Evolutionary conservation across 1,140 invertebrate genomes (phyloP), one percentile per base, ranked within the genome.

Genomic region (Hesperophylax magnus): DNA sequence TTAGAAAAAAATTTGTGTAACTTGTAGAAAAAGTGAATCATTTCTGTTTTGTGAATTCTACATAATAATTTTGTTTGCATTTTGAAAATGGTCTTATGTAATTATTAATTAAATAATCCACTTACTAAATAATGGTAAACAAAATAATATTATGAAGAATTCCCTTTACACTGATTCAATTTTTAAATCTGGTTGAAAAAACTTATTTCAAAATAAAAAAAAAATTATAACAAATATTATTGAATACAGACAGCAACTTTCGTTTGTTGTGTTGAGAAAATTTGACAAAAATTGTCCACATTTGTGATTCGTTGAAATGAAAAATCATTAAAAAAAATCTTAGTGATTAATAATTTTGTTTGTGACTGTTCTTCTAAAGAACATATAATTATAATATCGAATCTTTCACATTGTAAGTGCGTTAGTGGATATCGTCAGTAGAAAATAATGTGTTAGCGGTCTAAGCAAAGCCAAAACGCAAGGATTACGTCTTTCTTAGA

Each of bases 401-500:
- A 75, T 54, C 27, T 14, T 75, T 75, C 24, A 75, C 53, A 31
- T 74, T 58, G 52, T 56, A 54, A 54, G 71, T 24, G 54, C 71
- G 71, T 75, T 31, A 71, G 71, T 75, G 11, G 52, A 24, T 31
- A 27, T 56, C 9, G 52, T 17, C 20, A 58, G 54, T 75, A 56
- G 54, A 24, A 56, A 52, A 52, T 47, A 47, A 52, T 47, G 52
- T 72, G 69, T 75, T 75, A 75, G 71, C n/a, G 52, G 53, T 75
- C 20, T 75, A 75, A 75, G 71, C 24, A 58, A 75, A 75, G 71
- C 71, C 71, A 75, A 75, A 75, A 75, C 71, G 71, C 54, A 39
- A 75, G 71, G 52, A 56, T 75, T 56, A 75, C 71, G 71, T 75
- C 71, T 22, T 75, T 75, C 54, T 39, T 75, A 75, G 54, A 34